Conservation (phyloP, 2,113 vertebrate species). For the Hippocampus guttulatus region DNA sequence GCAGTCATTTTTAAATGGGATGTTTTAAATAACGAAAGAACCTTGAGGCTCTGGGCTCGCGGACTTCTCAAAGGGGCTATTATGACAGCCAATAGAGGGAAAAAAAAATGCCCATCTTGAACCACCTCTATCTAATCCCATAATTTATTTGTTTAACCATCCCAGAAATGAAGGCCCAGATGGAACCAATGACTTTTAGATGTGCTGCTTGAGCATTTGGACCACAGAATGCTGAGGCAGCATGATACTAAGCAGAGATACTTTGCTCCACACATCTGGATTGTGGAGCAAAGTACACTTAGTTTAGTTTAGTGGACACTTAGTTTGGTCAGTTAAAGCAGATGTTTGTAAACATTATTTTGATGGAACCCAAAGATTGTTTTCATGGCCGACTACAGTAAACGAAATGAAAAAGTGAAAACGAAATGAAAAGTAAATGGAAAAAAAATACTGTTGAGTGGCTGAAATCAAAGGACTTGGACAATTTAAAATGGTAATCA, state of each 20-base stretch:
- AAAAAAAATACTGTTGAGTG: too few species aligned
- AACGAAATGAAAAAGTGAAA: too few species aligned
- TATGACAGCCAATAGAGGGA: conserved; percentile 52
- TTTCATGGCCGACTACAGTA: too few species aligned
- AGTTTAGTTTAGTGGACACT: too few species aligned
- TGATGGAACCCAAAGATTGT: too few species aligned
- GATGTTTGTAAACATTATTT: too few species aligned
- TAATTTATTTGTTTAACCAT: conserved; percentile 97
- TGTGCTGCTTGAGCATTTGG: conserved; percentile 83
- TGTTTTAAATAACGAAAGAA: conserved; percentile 31
- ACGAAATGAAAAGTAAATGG: too few species aligned
- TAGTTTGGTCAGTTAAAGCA: too few species aligned
- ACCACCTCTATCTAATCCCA: conserved; percentile 84
- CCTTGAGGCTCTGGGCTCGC: conserved; percentile 18
- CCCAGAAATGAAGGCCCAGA: conserved; percentile 93
- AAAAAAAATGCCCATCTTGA: conserved; percentile 61
- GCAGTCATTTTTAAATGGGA: conserved; percentile 18
- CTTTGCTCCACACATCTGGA: conserved; percentile 91
- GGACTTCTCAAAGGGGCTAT: conserved; percentile 21
- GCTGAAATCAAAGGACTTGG: too few species aligned
- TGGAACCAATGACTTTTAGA: conserved; percentile 94
- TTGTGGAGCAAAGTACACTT: too few species aligned
- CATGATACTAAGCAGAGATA: conserved; percentile 77
- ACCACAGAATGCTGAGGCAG: conserved; percentile 89
- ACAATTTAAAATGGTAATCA: too few species aligned